Percentiles rank a stretch among this genome's conserved stretches.
phyloP scores from a whole-genome alignment of 2,113 vertebrate genomes.

The Paradoxurus hermaphroditus region DNA sequence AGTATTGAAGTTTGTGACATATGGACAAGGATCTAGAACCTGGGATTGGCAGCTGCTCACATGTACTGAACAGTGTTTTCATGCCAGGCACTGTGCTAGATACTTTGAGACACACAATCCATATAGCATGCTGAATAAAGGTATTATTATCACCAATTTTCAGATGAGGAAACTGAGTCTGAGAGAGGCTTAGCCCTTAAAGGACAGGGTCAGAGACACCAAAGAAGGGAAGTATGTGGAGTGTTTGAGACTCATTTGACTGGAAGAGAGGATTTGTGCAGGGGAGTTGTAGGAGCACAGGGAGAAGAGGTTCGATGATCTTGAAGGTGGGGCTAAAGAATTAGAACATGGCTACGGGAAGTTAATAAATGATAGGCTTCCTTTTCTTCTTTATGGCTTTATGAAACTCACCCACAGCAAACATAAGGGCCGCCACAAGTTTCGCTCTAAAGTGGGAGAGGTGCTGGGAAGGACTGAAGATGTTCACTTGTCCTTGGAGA shows the following conservation, averaged over 20 bases:
- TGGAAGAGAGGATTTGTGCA: not conserved
- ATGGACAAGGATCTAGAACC: not conserved
- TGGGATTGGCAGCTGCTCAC: not conserved
- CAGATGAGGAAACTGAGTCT: not conserved
- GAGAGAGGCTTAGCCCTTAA: not conserved
- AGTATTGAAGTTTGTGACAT: not conserved
- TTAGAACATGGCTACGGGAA: not conserved
- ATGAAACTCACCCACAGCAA: conserved; percentile 8
- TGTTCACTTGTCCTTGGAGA: not conserved
- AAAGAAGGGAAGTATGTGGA: not conserved
- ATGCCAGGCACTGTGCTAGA: not conserved
- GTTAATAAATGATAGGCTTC: conserved; percentile 55
- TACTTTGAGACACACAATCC: not conserved
- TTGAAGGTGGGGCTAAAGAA: not conserved
- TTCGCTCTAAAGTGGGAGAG: not conserved
- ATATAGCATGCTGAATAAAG: not conserved
- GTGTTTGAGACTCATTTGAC: not conserved
- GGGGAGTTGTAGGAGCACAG: not conserved
- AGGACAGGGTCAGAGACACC: not conserved
- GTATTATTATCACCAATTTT: not conserved
- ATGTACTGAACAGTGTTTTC: not conserved
- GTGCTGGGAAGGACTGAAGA: not conserved
- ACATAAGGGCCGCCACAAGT: not conserved
- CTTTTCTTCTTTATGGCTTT: conserved; percentile 34
- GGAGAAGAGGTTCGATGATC: not conserved